Percentiles rank a stretch among this genome's conserved stretches.
phyloP scores from a whole-genome alignment of 1,140 invertebrate species.

The Brachionus rotundiformis region DNA sequence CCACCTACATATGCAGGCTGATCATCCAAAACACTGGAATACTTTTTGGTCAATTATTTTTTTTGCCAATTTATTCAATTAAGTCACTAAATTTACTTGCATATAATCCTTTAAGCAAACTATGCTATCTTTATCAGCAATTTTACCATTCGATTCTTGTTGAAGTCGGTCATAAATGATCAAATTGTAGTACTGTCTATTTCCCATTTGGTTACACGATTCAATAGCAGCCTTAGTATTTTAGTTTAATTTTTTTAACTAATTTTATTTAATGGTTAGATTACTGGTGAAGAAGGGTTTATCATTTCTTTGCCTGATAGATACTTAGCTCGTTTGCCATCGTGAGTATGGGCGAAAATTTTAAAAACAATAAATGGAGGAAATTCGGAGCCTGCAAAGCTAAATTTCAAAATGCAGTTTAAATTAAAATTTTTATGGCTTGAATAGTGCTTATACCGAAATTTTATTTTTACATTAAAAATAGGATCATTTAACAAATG shows the following conservation, averaged over 20 bases:
- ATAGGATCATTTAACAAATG: constrained; percentile 60
- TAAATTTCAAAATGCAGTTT: constrained; percentile 52
- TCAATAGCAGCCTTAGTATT: constrained; percentile 60
- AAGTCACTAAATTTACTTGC: constrained; percentile 60
- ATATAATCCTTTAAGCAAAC: constrained; percentile 64
- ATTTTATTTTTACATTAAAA: constrained; percentile 59
- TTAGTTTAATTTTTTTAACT: not conserved
- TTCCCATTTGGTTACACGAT: constrained; percentile 61
- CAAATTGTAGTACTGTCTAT: constrained; percentile 61
- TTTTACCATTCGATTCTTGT: constrained; percentile 56
- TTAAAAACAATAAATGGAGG: constrained; percentile 65
- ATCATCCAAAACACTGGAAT: constrained; percentile 38
- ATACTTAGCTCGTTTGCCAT: constrained; percentile 60
- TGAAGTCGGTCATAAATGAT: constrained; percentile 60
- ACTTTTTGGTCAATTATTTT: too few species aligned
- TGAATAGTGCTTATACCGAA: constrained; percentile 57
- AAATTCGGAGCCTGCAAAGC: constrained; percentile 63
- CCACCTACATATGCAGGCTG: constrained; percentile 37
- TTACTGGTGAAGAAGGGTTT: constrained; percentile 59
- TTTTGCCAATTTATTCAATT: not conserved
- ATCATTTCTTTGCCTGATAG: constrained; percentile 62
- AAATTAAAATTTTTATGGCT: not conserved
- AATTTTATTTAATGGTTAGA: too few species aligned
- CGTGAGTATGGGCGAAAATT: constrained; percentile 57
- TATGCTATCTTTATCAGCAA: constrained; percentile 62